Evolutionary conservation across 2,113 vertebrate genomes (phyloP), one percentile per base, ranked within the genome.

Genomic region (Bos indicus): DNA sequence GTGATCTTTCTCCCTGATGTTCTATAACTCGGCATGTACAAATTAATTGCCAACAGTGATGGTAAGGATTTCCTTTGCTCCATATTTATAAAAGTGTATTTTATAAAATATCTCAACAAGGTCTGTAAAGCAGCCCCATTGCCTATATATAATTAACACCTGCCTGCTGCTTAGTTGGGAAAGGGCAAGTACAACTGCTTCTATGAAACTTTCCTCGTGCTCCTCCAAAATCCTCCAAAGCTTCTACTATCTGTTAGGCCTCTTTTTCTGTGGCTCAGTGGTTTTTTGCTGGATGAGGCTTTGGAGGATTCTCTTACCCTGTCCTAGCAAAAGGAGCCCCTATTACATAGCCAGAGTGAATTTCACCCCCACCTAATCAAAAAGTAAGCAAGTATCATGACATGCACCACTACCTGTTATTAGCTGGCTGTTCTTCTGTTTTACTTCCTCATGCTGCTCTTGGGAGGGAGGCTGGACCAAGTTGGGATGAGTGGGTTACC

Each of bases 81-180:
- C 51, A 64, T 92, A 95, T 93, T 97, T 94, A 95, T 88, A 94
- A 87, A 95, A 90, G 64, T 80, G 77, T 48, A 28, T 71, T 94
- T 57, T 91, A 78, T 88, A 91, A 97, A 96, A 95, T 87, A 88
- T 81, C 88, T 96, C 71, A 89, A 54, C 43, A 60, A 57, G 52
- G 36, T 57, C n/a, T 88, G 25, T 33, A 92, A 67, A 94, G 17
- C 51, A 95, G 30, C 16, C 46, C 30, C 83, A 26, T 87, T 93
- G 60, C 78, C 56, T 91, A 83, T 88, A 90, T 88, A 59, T 94
- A 96, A 96, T 96, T 92, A 98, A 94, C n/a, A 88, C 46, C 92
- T 54, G 51, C 88, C 60, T 89, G 71, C 48, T 87, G 83, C 46
- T 95, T 97, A 93, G 93, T n/a, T 93, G 91, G 67, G 83, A 92